Percentiles rank a stretch among this genome's conserved stretches.
These are phyloP conservation scores for Sebastes trivittatus DNA, from an alignment of 2,797 vertebrate species.

Conservation along the genomic window DNA sequence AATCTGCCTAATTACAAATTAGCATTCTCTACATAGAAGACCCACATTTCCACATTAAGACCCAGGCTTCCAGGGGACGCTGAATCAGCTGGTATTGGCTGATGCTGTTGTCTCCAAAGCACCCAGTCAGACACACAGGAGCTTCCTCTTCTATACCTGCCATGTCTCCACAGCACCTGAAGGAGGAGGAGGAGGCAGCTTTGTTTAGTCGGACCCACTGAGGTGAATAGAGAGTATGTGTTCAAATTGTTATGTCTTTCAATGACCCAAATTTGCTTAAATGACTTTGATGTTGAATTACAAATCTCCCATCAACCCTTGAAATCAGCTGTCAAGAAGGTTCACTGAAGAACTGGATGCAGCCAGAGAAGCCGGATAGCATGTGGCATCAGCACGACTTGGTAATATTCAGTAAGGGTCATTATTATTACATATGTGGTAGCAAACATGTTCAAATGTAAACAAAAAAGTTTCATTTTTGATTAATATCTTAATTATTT, in stretches of 20 bases:
- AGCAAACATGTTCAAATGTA: not conserved
- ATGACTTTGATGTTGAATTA: not conserved
- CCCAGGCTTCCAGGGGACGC: conserved; percentile 79
- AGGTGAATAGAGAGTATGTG: conserved; percentile 4
- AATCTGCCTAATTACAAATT: conserved; percentile 90
- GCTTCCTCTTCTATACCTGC: conserved; percentile 62
- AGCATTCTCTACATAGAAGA: conserved; percentile 84
- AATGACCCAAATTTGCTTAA: not conserved
- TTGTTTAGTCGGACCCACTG: not conserved
- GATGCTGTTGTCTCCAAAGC: conserved; percentile 78
- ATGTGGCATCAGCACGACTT: not conserved
- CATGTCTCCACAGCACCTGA: not conserved
- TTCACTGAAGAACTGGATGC: not conserved
- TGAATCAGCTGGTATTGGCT: conserved; percentile 81
- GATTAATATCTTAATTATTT: not conserved
- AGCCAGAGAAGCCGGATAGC: not conserved
- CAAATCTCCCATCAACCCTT: not conserved
- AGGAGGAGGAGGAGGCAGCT: not conserved
- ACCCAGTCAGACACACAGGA: conserved; percentile 73
- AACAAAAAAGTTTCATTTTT: not conserved
- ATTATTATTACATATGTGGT: not conserved
- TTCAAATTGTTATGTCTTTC: not conserved
- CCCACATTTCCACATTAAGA: conserved; percentile 86
- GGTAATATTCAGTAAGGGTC: not conserved
- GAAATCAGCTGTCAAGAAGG: not conserved